phyloP scores from a whole-genome alignment of 2,113 vertebrate genomes.

The Silurus meridionalis region DNA sequence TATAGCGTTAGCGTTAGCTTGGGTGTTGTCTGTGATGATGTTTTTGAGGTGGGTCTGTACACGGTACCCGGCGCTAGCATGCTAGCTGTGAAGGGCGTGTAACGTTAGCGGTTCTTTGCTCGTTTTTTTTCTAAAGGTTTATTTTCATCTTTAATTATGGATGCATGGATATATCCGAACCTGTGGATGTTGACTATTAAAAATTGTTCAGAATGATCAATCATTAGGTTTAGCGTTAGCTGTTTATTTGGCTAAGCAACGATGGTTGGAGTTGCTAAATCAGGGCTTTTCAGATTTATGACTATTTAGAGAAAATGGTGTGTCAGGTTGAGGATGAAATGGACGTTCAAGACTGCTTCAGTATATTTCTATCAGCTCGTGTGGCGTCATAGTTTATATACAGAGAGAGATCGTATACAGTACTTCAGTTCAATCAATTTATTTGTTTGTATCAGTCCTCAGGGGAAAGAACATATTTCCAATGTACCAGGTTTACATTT shows the following conservation, averaged over 20 bases:
- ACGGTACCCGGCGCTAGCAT: conserved; percentile 29
- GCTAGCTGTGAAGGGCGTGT: conserved; percentile 37
- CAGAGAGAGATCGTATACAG: no score
- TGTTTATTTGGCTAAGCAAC: not conserved
- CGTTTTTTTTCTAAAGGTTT: no score
- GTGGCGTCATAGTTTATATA: no score
- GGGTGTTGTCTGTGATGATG: conserved; percentile 37
- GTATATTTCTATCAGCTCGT: no score
- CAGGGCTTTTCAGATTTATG: no score
- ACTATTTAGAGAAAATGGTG: no score
- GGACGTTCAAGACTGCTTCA: no score
- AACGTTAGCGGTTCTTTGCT: not conserved
- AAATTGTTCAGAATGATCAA: not conserved
- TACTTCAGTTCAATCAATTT: no score
- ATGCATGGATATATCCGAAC: not conserved
- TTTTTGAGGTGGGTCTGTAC: conserved; percentile 29
- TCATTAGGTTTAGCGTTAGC: not conserved
- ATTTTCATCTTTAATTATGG: not conserved
- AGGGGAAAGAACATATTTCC: no score
- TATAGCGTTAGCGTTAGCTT: not conserved
- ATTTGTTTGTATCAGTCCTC: no score
- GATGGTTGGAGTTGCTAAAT: not conserved
- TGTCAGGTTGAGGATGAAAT: no score
- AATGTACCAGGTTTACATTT: not conserved
- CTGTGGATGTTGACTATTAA: not conserved